Conservation (phyloP, 1,140 invertebrate species). For the Aplysia californica region DNA sequence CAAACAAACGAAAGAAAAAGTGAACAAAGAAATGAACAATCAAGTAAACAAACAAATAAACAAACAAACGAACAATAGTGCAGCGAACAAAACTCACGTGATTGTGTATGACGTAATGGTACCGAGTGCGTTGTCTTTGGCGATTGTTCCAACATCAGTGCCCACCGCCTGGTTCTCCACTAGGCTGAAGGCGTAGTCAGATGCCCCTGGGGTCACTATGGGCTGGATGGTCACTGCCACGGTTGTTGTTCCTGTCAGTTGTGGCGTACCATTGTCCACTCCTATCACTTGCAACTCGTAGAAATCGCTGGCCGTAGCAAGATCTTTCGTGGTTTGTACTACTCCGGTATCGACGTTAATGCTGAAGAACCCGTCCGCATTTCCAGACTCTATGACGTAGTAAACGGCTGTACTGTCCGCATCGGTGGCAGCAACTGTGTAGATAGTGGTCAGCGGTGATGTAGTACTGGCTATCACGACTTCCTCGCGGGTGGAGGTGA, state of each 20-base stretch:
- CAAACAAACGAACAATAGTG: no score
- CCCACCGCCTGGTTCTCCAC: background rate
- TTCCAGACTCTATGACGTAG: conserved; percentile 15
- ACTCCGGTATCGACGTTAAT: conserved; percentile 7
- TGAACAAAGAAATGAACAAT: no score
- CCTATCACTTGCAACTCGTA: background rate
- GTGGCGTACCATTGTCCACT: background rate
- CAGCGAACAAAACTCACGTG: background rate
- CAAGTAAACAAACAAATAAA: no score
- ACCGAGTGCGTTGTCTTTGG: background rate
- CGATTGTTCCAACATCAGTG: background rate
- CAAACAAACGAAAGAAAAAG: no score
- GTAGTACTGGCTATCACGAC: background rate
- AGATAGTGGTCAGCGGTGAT: background rate
- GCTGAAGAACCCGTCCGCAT: conserved; percentile 10
- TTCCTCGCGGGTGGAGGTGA: background rate
- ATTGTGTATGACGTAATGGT: background rate
- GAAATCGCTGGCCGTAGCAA: background rate
- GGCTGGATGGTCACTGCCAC: background rate
- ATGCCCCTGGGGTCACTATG: background rate
- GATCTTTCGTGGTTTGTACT: background rate
- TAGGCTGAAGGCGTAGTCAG: background rate
- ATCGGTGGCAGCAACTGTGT: conserved; percentile 1
- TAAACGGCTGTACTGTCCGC: conserved; percentile 1
- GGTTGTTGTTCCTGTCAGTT: background rate